Base-by-base conservation (phyloP, 1,140 invertebrate species). In the Megalonaias nervosa region DNA sequence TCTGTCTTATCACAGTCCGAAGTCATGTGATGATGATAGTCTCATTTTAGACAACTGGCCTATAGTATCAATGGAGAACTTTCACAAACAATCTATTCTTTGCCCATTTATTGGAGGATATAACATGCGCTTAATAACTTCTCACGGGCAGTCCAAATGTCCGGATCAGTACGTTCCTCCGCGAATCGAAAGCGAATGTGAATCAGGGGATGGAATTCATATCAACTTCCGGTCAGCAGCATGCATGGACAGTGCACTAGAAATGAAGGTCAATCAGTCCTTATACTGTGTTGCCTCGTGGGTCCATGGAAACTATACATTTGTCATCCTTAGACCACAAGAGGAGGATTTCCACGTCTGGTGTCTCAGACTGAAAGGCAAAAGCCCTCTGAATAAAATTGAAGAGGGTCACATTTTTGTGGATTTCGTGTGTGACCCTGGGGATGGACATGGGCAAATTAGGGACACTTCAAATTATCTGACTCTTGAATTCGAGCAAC, bases 171-270 rank as follows among this genome's bases (percentile, higher is more conserved):
- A 80, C 4, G 66, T 86, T n/a, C 77, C 82, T 15, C 74, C 84
- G 62, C 74, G 85, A 66, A 71, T 86, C 26, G 85, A 86, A 67
- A 86, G 85, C 72, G 84, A 86, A 61, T 86, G 85, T 72, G 85
- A 86, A 65, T 21, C 61, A 59, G 81, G 77, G 15, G 85, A 86
- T 73, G 85, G 85, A 17, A 82, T 86, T 60, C 72, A 75, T 26
- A 78, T 86, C 19, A 76, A 86, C 60, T 86, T 86, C 64, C 75
- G 82, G 69, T 68, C 69, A 15, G 57, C 81, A 11, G 70, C 76
- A 15, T 86, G 85, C 67, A 73, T 81, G 21, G 82, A 81, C 2
- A 31, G 59, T 11, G 77, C 71, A 23, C 66, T 85, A 12, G 73
- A 79, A 14, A 81, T 75, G 64, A 61, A 67, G 0, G 62, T 77